A percentile compares a stretch with the other conserved stretches of the same genome.
Evolutionary conservation across 2,888 invertebrate genomes (phyloP).

Genomic region (Limnephilus lunatus): DNA sequence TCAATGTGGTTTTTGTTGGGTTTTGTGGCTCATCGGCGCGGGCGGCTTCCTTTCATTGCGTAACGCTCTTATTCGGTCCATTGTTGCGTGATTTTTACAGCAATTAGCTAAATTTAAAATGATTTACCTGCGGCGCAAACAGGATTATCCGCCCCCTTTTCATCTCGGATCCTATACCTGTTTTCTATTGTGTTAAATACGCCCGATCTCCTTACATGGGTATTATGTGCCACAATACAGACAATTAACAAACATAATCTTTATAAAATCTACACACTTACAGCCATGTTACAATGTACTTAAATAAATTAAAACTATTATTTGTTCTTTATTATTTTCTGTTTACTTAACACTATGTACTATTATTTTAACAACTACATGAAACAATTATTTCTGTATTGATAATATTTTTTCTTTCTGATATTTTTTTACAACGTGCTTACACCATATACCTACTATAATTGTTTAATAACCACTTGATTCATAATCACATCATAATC

Average conservation of each 20-base stretch:
- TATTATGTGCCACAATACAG: not conserved
- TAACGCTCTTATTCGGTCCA: conserved; percentile 47
- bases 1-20: not conserved
- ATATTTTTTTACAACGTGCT: too few relatives aligned
- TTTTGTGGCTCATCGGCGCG: conserved; percentile 43
- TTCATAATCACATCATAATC: too few relatives aligned
- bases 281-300: not conserved
- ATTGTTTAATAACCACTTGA: too few relatives aligned
- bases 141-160: conserved; percentile 42
- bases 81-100: conserved; percentile 65
- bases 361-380: too few relatives aligned
- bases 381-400: too few relatives aligned
- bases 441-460: too few relatives aligned
- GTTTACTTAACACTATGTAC: too few relatives aligned
- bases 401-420: too few relatives aligned
- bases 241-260: not conserved
- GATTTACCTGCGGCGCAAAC: conserved; percentile 60
- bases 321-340: too few relatives aligned
- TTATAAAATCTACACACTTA: not conserved
- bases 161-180: conserved; percentile 17
- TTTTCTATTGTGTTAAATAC: not conserved
- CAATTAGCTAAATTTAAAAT: conserved; percentile 60
- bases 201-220: not conserved
- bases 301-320: too few relatives aligned
- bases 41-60: conserved; percentile 51